Conservation (phyloP, 1,140 invertebrate genomes). For the Helicoverpa zea region DNA sequence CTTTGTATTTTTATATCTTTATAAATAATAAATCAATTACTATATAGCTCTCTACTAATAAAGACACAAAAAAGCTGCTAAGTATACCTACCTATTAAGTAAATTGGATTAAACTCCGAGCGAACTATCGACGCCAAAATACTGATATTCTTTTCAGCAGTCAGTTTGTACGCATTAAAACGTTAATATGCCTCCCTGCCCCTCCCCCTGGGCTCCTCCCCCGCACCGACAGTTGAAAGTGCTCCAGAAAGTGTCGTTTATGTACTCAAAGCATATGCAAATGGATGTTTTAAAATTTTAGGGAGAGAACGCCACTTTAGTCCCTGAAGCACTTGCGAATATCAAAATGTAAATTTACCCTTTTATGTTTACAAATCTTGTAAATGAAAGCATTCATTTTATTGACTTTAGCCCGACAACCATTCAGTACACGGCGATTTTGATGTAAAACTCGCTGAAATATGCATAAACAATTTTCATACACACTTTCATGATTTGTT, state of each 20-base stretch:
- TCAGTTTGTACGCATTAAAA: slow-evolving; percentile 58
- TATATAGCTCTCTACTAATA: too few relatives aligned
- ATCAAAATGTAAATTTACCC: slow-evolving; percentile 87
- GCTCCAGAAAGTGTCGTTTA: slow-evolving; percentile 85
- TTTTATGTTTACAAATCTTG: slow-evolving; percentile 86
- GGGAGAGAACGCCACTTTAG: slow-evolving; percentile 83
- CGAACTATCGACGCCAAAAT: background rate
- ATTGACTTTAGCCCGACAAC: slow-evolving; percentile 74
- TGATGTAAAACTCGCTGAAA: slow-evolving; percentile 38
- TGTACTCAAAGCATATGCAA: slow-evolving; percentile 86
- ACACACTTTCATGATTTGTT: background rate
- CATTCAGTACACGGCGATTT: slow-evolving; percentile 47
- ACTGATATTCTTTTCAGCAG: slow-evolving; percentile 33
- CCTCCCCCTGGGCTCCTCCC: slow-evolving; percentile 44
- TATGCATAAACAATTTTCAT: slow-evolving; percentile 44
- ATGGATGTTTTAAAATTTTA: slow-evolving; percentile 86
- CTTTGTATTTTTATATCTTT: too few relatives aligned
- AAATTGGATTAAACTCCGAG: background rate
- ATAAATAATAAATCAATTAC: too few relatives aligned
- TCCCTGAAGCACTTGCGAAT: slow-evolving; percentile 84
- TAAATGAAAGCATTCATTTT: slow-evolving; percentile 84
- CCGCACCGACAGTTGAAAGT: slow-evolving; percentile 63
- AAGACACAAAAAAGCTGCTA: too few relatives aligned
- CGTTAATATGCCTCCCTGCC: slow-evolving; percentile 46
- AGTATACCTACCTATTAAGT: too few relatives aligned